Conservation (phyloP, 2,888 invertebrate species). For the Troilus luridus region DNA sequence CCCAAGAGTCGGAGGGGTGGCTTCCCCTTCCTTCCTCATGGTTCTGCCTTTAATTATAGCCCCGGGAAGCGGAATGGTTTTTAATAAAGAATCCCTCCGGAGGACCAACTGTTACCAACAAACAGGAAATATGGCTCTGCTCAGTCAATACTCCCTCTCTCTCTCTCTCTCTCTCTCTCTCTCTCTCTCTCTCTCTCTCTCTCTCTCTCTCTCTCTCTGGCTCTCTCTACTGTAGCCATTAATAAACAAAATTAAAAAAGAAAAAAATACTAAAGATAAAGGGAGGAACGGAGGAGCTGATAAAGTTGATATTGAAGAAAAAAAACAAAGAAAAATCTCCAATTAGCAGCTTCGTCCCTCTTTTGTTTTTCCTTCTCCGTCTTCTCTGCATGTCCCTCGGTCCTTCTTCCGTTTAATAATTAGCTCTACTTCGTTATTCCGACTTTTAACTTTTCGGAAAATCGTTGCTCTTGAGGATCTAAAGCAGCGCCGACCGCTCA, state of each 20-base stretch:
- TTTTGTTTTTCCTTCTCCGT: neutral
- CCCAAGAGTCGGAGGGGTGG: neutral
- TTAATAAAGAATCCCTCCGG: slow-evolving; percentile 3
- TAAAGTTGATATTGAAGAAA: slow-evolving; percentile 1
- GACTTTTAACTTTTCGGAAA: neutral
- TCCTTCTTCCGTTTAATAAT: neutral
- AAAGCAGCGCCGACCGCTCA: neutral
- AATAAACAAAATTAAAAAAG: slow-evolving; percentile 48
- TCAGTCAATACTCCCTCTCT: neutral
- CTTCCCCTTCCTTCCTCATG: neutral
- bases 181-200: neutral
- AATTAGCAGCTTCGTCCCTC: slow-evolving; percentile 7
- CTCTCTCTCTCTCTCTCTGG: too few relatives aligned
- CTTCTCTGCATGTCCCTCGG: neutral
- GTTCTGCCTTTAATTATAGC: neutral
- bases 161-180: too few relatives aligned
- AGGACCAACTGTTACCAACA: slow-evolving; percentile 28
- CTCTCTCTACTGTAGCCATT: neutral
- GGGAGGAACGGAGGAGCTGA: neutral
- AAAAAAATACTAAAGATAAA: neutral
- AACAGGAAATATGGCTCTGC: slow-evolving; percentile 38
- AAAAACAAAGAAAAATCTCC: slow-evolving; percentile 10
- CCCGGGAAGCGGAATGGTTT: slow-evolving; percentile 31
- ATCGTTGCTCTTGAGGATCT: neutral
- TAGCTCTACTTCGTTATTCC: neutral